Evolutionary conservation across 2,888 invertebrate species (phyloP), one percentile per base, ranked within the genome.

Genomic region (Cryptophagus acutangulus): DNA sequence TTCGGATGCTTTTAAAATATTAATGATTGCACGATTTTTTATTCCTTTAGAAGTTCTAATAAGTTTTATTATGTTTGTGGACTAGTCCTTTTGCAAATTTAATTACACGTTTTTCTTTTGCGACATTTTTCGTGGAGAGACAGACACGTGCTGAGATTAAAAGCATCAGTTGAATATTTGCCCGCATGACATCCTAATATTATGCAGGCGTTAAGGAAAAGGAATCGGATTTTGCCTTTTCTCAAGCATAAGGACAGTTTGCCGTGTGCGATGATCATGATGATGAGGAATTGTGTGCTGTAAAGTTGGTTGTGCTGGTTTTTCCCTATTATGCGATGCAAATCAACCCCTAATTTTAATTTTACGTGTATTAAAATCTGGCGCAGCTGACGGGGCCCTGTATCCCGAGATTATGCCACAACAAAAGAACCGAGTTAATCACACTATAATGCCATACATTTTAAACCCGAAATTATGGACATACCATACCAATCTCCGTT

Each of bases 321-420:
- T 73, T 74, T 75, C 73, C 71, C 74, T 67, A 74, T 74, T 74
- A 75, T 72, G 66, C 62, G 65, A 75, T 75, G 75, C 74, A 75
- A 75, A 75, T 75, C 70, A 69, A 68, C 67, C 69, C 70, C 72
- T 74, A 74, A 74, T 74, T 74, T 75, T 75, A 74, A 75, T 75
- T 75, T 75, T 71, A 70, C 74, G 72, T 73, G 73, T 74, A 75
- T 74, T 74, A 74, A 74, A 74, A 74, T 70, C 69, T 63, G 65
- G 63, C 69, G 66, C 73, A 73, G 73, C 73, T 73, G 74, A 73
- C 73, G 73, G 66, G 63, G 62, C 58, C 57, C 62, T 63, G n/a
- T n/a, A 62, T 59, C 59, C 61, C 60, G 52, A 60, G 65, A 65
- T 66, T 65, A 65, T 54, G 58, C 61, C 58, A 54, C 58, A 65